Base-by-base conservation (phyloP, 2,888 invertebrate genomes). In the Hypselothyrea guttata region DNA sequence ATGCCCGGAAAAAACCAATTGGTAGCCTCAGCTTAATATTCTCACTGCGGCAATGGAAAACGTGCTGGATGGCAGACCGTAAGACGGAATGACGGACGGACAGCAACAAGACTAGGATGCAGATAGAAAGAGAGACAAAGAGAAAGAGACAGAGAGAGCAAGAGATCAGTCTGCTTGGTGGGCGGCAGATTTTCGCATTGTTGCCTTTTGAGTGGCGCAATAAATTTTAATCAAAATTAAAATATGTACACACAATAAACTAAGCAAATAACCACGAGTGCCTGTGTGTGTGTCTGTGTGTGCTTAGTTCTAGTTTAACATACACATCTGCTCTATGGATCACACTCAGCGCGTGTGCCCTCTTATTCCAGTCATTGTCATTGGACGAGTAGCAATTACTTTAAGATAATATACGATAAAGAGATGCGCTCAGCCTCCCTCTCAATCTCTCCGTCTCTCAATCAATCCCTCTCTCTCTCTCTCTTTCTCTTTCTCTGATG, bases 1-100 rank as follows among this genome's bases (percentile, higher is more conserved):
- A 81, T 84, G 89, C 86, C 90, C 90, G 90, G 90, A 90, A 90
- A 89, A 89, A 88, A 88, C 89, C 89, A 90, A 90, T 90, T 90
- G 89, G 86, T 62, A 84, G 87, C 71, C 69, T 87, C 86, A 77
- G 86, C 87, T 89, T 88, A 89, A 89, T 84, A 65, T 70, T 71
- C 61, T 60, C 60, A 68, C 58, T 60, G 62, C 68, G 67, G 52
- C 66, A 79, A 68, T 77, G 51, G 53, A 44, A 66, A 71, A 65
- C 67, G 52, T 54, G 55, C 59, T 45, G 41, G 38, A 22, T 12
- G 64, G 47, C 55, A 40, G 40, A 35, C 71, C 48, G 12, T 38
- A 40, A 30, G 27, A 34, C 22, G 16, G 33, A 47, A 9, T 5
- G 37, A 30, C 52, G 30, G 41, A 56, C 15, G 7, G 13, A 33